phyloP scores from a whole-genome alignment of 2,797 vertebrate genomes.

The Xerus rutilus region DNA sequence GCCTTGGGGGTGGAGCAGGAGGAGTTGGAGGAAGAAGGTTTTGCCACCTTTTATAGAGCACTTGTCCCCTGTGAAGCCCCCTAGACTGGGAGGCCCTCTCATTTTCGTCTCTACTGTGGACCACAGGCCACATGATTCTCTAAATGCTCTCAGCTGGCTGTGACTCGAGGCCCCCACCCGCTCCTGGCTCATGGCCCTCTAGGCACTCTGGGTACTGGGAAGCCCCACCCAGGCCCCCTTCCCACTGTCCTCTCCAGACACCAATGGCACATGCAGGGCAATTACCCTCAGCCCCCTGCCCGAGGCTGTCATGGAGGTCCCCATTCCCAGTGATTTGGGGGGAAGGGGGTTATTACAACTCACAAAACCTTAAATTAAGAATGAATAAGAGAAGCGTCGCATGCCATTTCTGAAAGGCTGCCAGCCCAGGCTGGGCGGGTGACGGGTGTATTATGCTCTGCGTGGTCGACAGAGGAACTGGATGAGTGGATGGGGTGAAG shows the following conservation, averaged over 20 bases:
- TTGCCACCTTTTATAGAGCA: neutral
- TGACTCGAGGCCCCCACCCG: neutral
- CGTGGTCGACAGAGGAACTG: neutral
- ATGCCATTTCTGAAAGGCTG: constrained; percentile 75
- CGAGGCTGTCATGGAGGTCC: constrained; percentile 65
- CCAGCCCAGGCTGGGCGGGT: constrained; percentile 46
- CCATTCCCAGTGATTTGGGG: constrained; percentile 77
- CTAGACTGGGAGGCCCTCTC: neutral
- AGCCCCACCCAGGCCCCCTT: neutral
- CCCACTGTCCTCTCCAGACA: constrained; percentile 69
- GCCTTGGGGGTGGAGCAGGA: neutral
- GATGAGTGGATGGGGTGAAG: neutral
- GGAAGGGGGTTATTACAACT: constrained; percentile 78
- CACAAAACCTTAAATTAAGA: constrained; percentile 81
- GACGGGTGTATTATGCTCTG: neutral
- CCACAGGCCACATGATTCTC: neutral
- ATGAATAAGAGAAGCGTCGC: constrained; percentile 71
- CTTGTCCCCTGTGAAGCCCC: neutral
- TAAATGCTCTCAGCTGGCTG: neutral
- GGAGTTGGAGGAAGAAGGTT: neutral
- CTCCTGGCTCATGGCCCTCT: neutral
- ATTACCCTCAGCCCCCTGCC: constrained; percentile 76
- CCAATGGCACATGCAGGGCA: constrained; percentile 57
- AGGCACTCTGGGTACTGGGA: neutral
- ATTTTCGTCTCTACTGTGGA: neutral